Conservation (phyloP, 2,888 invertebrate species). For the Boloria selene region DNA sequence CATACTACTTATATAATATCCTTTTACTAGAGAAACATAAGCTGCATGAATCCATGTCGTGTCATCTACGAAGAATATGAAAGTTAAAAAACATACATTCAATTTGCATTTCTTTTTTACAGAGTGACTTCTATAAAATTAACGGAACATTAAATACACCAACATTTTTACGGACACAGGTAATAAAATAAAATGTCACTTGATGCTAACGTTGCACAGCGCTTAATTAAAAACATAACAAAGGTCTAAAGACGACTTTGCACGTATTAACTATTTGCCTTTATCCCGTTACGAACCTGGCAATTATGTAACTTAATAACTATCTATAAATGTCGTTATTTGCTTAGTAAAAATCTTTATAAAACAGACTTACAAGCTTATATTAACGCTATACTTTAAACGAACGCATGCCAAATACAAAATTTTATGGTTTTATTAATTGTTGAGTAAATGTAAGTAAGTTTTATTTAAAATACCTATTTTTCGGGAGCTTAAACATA, state of each 20-base stretch:
- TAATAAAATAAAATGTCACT: conserved; percentile 47
- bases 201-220: conserved; percentile 44
- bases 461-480: not conserved
- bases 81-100: conserved; percentile 26
- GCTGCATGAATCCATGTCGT: conserved; percentile 32
- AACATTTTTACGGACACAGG: conserved; percentile 68
- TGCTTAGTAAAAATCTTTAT: conserved; percentile 9
- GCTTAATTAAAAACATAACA: conserved; percentile 49
- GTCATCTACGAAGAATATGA: conserved; percentile 26
- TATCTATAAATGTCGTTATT: not conserved
- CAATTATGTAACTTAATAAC: conserved; percentile 11
- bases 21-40: not conserved
- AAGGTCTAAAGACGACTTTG: conserved; percentile 75
- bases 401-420: conserved; percentile 7
- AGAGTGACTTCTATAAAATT: conserved; percentile 81
- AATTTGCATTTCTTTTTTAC: conserved; percentile 64
- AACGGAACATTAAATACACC: conserved; percentile 75
- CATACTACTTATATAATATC: too few relatives aligned
- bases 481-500: not conserved
- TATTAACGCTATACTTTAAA: conserved; percentile 2
- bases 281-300: conserved; percentile 29
- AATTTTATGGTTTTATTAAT: not conserved
- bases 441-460: too few relatives aligned
- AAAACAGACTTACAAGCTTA: conserved; percentile 3
- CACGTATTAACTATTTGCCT: conserved; percentile 49